phyloP scores from a whole-genome alignment of 2,888 invertebrate species.

The Microplitis deprimator region DNA sequence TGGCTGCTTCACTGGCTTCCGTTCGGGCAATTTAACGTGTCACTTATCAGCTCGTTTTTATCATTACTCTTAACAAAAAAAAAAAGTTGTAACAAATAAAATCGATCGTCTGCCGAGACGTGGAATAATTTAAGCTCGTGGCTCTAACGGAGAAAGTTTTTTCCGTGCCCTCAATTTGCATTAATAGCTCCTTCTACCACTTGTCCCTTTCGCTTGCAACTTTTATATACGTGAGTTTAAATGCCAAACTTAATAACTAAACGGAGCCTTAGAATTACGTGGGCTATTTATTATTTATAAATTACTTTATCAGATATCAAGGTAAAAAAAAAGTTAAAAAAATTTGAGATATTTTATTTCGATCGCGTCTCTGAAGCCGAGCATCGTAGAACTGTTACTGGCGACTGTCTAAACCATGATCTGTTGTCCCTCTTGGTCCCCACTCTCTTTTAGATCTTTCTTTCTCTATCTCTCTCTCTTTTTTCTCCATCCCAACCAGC shows the following conservation, averaged over 20 bases:
- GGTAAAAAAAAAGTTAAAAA: too few relatives aligned
- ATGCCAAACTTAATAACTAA: neutral
- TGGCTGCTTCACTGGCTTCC: neutral
- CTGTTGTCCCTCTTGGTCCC: neutral
- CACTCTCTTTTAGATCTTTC: neutral
- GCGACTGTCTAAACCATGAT: neutral
- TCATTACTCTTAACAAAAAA: neutral
- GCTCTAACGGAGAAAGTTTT: conserved; percentile 12
- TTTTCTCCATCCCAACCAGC: neutral
- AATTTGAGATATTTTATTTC: too few relatives aligned
- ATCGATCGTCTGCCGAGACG: neutral
- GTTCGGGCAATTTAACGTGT: neutral
- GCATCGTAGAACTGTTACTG: neutral
- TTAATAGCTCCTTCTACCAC: conserved; percentile 2
- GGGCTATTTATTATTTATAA: neutral
- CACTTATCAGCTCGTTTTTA: neutral
- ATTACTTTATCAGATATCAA: too few relatives aligned
- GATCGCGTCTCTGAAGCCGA: neutral
- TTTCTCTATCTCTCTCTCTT: neutral
- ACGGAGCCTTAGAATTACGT: neutral
- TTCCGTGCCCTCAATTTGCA: conserved; percentile 4
- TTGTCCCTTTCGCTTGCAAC: conserved; percentile 9
- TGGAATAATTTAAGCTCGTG: neutral
- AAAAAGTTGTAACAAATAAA: neutral
- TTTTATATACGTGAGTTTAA: neutral